These are phyloP conservation scores for Phyllostomus discolor DNA, from an alignment of 2,113 vertebrate species.

Conservation along the genomic window DNA sequence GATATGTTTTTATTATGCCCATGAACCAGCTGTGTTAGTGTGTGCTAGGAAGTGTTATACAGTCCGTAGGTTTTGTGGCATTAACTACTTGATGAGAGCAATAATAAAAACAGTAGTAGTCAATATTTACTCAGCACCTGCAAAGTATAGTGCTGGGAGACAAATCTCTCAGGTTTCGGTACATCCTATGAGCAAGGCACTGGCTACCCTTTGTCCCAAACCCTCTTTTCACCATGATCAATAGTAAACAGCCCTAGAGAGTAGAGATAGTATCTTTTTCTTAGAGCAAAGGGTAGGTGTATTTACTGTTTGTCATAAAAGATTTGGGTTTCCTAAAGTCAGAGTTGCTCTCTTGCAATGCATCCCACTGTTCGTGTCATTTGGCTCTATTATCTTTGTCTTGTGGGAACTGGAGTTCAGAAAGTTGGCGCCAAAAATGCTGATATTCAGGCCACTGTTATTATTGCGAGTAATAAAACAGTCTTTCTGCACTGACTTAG, in stretches of 20 bases:
- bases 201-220: neutral
- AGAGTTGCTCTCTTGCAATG: neutral
- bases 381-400: neutral
- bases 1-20: neutral
- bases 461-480: neutral
- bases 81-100: neutral
- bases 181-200: neutral
- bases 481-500: neutral
- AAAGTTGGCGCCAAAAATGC: neutral
- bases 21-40: neutral
- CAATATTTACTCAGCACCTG: neutral
- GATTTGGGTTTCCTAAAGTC: neutral
- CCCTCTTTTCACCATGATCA: neutral
- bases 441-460: neutral
- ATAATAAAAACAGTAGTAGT: neutral
- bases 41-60: neutral
- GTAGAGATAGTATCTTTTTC: neutral
- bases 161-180: neutral
- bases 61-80: neutral
- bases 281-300: neutral
- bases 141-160: neutral
- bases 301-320: neutral
- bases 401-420: neutral
- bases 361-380: neutral
- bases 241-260: neutral